Evolutionary conservation across 1,140 invertebrate genomes (phyloP), one percentile per base, ranked within the genome.

Genomic region (Lepidurus packardi): DNA sequence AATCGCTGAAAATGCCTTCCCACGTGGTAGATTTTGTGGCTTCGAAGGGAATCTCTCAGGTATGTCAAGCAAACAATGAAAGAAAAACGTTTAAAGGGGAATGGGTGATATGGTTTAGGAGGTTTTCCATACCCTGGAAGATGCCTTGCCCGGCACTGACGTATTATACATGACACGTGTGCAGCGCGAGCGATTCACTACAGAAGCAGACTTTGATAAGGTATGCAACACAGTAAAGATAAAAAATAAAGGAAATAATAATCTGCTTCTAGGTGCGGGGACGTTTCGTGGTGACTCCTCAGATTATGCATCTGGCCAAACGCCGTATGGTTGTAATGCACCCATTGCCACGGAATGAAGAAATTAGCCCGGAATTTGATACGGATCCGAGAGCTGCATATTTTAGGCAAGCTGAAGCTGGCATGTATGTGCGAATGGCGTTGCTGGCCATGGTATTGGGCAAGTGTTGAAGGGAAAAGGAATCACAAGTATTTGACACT

Each of bases 401-500:
- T 85, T 99, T 99, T 88, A 88, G 98, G 25, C 98, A 99, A 87
- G 95, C 96, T 3, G 95, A 98, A 84, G 94, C 95, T 82, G 98
- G 98, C 74, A 93, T 99, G 90, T 99, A 97, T 83, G 94, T 99
- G 6, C 89, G 98, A 47, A 99, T 99, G 98, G 96, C 98, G 2
- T 85, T 99, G 1, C 87, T 99, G 3, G 91, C 95, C 0, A 93
- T 98, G 89, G 92, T 99, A 43, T 87, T 98, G 10, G 93, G 93
- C 73, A 88, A 86, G 82, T 85, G 82, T 79, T 75, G 79, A 85
- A 75, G n/a, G 42, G 1, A 34, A 34, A 34, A 34, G 34, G 34
- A 34, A 34, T 4, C 34, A 34, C 34, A 34, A 34, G 34, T 34
- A 34, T 34, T 34, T 34, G 34, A 34, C 34, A 34, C 34, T 34